Conservation (phyloP, 2,113 vertebrate species). For the Corythoichthys haematopterus region DNA sequence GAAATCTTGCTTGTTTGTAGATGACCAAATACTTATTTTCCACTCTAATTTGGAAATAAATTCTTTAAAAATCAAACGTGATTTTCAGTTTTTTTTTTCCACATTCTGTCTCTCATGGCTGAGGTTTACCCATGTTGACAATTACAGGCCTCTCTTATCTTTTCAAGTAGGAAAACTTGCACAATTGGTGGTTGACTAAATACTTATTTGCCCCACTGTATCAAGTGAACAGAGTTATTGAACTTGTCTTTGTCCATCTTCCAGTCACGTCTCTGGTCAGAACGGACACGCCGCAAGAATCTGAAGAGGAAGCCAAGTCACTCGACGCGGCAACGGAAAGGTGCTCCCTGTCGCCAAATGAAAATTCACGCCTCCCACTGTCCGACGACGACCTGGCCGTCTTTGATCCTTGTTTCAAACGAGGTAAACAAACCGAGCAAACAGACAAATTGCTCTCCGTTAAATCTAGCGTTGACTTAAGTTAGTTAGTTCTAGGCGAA, state of each 20-base stretch:
- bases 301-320: constrained; percentile 67
- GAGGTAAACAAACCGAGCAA: constrained; percentile 62
- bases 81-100: too few species aligned
- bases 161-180: too few species aligned
- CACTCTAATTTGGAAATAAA: too few species aligned
- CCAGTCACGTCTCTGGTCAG: constrained; percentile 34
- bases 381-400: constrained; percentile 80
- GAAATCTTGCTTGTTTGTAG: too few species aligned
- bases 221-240: not conserved
- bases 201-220: too few species aligned
- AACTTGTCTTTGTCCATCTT: not conserved
- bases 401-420: constrained; percentile 84
- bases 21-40: too few species aligned
- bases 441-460: too few species aligned
- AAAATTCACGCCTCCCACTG: constrained; percentile 60
- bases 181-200: too few species aligned
- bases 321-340: constrained; percentile 61
- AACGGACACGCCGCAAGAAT: constrained; percentile 32
- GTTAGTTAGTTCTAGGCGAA: constrained; percentile 3
- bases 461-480: not conserved
- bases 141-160: too few species aligned
- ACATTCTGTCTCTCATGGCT: too few species aligned
- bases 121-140: too few species aligned
- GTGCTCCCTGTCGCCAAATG: constrained; percentile 39
- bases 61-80: too few species aligned